Base-by-base conservation (phyloP, 2,888 invertebrate species). In the Abrostola triplasia region DNA sequence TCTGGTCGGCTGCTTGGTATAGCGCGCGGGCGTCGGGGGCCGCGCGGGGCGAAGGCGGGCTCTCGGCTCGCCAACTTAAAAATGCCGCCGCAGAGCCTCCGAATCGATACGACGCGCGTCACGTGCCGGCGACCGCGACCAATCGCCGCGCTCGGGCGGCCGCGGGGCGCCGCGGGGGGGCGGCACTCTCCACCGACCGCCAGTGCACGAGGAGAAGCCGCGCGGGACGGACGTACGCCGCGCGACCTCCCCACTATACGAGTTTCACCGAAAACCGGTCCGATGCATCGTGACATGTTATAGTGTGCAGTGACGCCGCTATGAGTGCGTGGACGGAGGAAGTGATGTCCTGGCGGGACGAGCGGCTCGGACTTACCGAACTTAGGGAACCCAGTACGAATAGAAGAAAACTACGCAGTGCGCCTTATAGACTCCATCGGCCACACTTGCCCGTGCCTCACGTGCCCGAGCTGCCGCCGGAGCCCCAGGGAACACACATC, bases 31-130 rank as follows among this genome's bases (percentile, higher is more conserved):
- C 84, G 88, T 83, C 79, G 87, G 84, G 88, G 85, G 86, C 84
- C 81, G 90, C 84, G 92, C 90, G 93, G 92, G 92, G 82, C 85
- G 90, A 83, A 88, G 92, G 92, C 92, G 92, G 92, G 88, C 89
- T 90, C 90, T 92, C 92, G 84, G 90, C 84, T 90, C 91, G 92
- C 90, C 92, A 96, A 96, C 95, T 96, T 96, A 96, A 96, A 96
- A 97, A 96, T 96, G 96, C 96, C 96, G 96, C 96, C 96, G 96
- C 96, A 95, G 95, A 95, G 95, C 95, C 95, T 96, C 96, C 96
- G 96, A 96, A 97, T 96, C 96, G 96, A 97, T 96, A 96, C 95
- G 95, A 82, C 95, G 95, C 92, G 93, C 93, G 95, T 96, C 96
- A 96, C 96, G 96, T 96, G 96, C 92, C 88, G 93, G 83, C 92